Evolutionary conservation across 2,797 vertebrate species (phyloP), one percentile per base, ranked within the genome.

Genomic region (Cuniculus paca): DNA sequence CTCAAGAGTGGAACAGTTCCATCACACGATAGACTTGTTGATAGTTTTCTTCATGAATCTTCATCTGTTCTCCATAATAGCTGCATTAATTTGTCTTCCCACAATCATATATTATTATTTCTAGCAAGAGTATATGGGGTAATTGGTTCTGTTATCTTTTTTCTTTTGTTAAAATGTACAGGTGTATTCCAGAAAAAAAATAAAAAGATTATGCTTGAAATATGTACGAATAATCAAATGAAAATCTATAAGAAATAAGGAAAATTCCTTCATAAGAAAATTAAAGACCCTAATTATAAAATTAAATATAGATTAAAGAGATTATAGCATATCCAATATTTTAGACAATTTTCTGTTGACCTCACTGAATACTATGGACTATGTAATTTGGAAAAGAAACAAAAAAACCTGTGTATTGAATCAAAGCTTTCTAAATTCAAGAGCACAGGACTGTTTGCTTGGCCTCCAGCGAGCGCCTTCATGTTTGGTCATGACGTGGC

Each of bases 171-270:
- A 84, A 60, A 93, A 75, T 77, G 3, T 50, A 8, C 26, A 85
- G 52, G 20, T 61, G 26, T 54, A 65, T n/a, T 39, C 31, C 42
- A 31, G 39, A 45, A 42, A 52, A 52, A 20, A 70, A 36, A n/a
- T 6, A 56, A 56, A 56, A 56, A 56, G 54, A 56, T 56, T 17
- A 65, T 45, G 14, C 13, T 68, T 68, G 39, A 79, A 9, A 61
- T 72, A 95, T 75, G n/a, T 45, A 20, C 48, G 91, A 56, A 56
- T 34, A 63, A 56, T 58, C 22, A 42, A 85, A 82, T 50, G 6
- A 54, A 88, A 91, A 52, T 48, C 50, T 80, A 34, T 70, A 93
- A 91, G 13, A 90, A 81, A 74, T 31, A 54, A 81, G 11, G n/a
- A 36, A 88, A 83, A 88, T 80, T 5, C 61, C 52, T 58, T 82